A percentile compares a stretch with the other conserved stretches of the same genome.
These are phyloP conservation scores for Meloidogyne hapla DNA, from an alignment of 1,140 invertebrate species.

Conservation along the genomic window DNA sequence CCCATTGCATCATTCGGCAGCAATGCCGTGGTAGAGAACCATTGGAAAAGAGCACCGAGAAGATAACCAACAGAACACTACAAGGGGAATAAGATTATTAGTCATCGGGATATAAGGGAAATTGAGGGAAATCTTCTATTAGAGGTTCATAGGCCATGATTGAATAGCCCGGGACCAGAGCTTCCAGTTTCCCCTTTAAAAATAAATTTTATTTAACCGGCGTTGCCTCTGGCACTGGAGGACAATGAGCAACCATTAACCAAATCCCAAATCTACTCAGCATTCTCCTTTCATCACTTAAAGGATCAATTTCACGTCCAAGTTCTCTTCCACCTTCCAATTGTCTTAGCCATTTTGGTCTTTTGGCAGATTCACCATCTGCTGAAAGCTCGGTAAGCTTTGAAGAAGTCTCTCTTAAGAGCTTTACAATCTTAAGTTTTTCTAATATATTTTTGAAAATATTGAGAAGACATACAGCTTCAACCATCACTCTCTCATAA, in stretches of 20 bases:
- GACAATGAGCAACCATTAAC: conserved; percentile 88
- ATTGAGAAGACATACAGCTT: conserved; percentile 71
- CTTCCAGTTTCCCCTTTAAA: too few relatives aligned
- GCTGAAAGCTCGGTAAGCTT: conserved; percentile 43
- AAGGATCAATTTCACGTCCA: conserved; percentile 61
- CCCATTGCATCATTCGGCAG: conserved; percentile 84
- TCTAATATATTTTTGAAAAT: too few relatives aligned
- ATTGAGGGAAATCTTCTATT: too few relatives aligned
- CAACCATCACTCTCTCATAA: conserved; percentile 78
- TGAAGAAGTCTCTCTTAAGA: conserved; percentile 66
- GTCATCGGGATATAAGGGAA: conserved; percentile 32
- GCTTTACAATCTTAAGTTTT: conserved; percentile 74
- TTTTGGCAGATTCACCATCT: conserved; percentile 34
- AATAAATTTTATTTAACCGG: conserved; percentile 53
- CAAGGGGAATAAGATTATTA: not conserved
- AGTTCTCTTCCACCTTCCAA: conserved; percentile 65
- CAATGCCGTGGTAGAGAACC: conserved; percentile 96
- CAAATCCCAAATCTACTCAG: conserved; percentile 93
- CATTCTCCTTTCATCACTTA: conserved; percentile 77
- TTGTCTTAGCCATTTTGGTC: conserved; percentile 62
- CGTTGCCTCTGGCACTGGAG: conserved; percentile 77
- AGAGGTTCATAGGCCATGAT: too few relatives aligned
- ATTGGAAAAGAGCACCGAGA: conserved; percentile 93
- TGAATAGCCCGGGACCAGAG: too few relatives aligned
- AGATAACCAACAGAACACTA: conserved; percentile 76